Base-by-base conservation (phyloP, 1,140 invertebrate species). In the Ditylenchus dipsaci region DNA sequence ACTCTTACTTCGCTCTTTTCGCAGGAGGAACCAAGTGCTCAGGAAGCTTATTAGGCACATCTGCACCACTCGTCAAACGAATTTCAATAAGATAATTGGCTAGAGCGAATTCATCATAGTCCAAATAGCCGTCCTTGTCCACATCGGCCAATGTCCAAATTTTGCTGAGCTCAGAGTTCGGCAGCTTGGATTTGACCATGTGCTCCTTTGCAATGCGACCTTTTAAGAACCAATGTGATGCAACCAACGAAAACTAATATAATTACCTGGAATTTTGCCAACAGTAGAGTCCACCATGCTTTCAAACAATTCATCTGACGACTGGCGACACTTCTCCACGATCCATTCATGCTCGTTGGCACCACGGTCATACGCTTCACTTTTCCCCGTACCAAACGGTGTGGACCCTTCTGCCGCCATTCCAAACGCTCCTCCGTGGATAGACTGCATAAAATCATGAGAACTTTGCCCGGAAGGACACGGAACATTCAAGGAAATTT, bases 171-270 rank as follows among this genome's bases (percentile, higher is more conserved):
- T 97, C 92, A 26, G 90, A 90, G 84, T 97, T 97, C 0, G 95
- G 95, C 75, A 99, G 86, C 86, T 97, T 97, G 0, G 94, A 96
- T 85, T 96, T 97, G 43, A 97, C 88, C 90, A 99, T 93, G 86
- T 97, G 92, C n/a, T 88, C 87, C 86, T 96, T 97, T 56, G 93
- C 94, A 80, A 90, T 90, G 89, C 77, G 71, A 11, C 75, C 94
- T 58, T 97, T 97, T 66, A 38, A 38, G 11, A 38, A 38, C 3
- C 3, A 38, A 11, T 11, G 33, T n/a, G n/a, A n/a, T n/a, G n/a
- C n/a, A 38, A 38, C 93, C 94, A 86, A 97, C 91, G 67, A 89
- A 86, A 49, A 93, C 88, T 33, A 98, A 87, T 49, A 86, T 87
- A 64, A 90, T 86, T 85, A 98, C 98, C 23, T 91, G 87, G 57